Evolutionary conservation across 2,888 invertebrate species (phyloP), one percentile per base, ranked within the genome.

Genomic region (Cylloceria caligata): DNA sequence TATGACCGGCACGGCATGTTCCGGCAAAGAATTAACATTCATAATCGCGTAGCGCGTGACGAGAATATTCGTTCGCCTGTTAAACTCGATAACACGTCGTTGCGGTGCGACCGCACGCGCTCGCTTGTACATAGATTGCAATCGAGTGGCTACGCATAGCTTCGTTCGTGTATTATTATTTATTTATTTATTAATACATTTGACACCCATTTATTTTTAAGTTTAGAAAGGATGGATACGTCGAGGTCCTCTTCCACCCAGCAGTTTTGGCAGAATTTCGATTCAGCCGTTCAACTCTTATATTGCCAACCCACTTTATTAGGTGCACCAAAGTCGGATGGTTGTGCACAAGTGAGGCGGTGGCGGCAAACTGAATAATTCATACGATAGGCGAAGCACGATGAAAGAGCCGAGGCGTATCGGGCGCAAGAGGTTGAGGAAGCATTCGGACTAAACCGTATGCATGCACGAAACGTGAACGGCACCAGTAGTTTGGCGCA

Each of bases 1-100:
- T 88, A 88, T 87, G 83, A 83, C 34, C 72, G 49, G 21, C 9
- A 73, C 72, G 62, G 34, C 62, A 24, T 62, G 68, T 68, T 71
- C 81, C 79, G 69, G 45, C 73, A 76, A 84, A 84, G 85, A 86
- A 89, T 88, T 88, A 89, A 88, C 87, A 88, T 88, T 88, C 86
- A 86, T 87, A 88, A 81, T 83, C 79, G 81, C 80, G 82, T 52
- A 77, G 81, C 78, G 85, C 87, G 87, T 86, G 88, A 88, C 84
- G 76, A 80, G 86, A 88, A 88, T 88, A 85, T 82, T 81, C 75
- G 78, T 67, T 55, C 76, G 47, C 80, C 47, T 52, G 81, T 72
- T 76, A 73, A 81, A 84, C 83, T 80, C 80, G 83, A 85, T 86
- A 84, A 83, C 82, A 77, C 78, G 64, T 47, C 62, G 76, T 83